Percentiles rank a stretch among this genome's conserved stretches.
phyloP scores from a whole-genome alignment of 2,113 vertebrate genomes.

The Boulengeromyrus knoepffleri region DNA sequence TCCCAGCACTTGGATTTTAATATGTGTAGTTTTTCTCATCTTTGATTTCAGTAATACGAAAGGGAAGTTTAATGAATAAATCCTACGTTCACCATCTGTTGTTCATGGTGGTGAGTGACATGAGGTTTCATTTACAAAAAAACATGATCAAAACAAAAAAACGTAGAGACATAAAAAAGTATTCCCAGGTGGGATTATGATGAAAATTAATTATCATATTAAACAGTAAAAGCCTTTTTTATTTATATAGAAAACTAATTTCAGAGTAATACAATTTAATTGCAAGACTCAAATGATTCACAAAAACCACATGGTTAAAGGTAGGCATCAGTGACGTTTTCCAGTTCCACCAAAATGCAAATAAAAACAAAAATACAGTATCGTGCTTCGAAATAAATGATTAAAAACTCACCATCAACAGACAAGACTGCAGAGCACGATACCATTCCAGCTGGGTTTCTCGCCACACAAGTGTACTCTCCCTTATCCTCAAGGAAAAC shows the following conservation, averaged over 20 bases:
- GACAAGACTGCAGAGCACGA: constrained; percentile 75
- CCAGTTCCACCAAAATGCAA: constrained; percentile 13
- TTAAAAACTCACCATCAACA: constrained; percentile 71
- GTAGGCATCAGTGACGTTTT: constrained; percentile 50
- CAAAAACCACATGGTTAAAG: not conserved
- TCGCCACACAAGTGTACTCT: constrained; percentile 79
- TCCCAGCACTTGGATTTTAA: not conserved
- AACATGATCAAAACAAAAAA: not conserved
- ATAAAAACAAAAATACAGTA: not conserved
- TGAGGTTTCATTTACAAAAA: not conserved
- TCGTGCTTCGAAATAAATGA: not conserved
- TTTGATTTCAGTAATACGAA: not conserved
- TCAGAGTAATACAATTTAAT: not conserved
- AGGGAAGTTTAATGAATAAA: not conserved
- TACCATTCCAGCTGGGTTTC: constrained; percentile 81
- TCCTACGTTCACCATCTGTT: not conserved
- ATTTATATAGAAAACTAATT: not conserved
- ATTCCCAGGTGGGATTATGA: not conserved
- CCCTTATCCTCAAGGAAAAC: constrained; percentile 89
- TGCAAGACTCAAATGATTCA: not conserved
- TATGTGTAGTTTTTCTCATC: not conserved
- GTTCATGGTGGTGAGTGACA: not conserved
- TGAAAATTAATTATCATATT: not conserved
- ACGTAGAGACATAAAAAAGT: not conserved
- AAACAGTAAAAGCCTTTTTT: not conserved